A percentile compares a stretch with the other conserved stretches of the same genome.
phyloP scores from a whole-genome alignment of 2,888 invertebrate species.

The Hypomecis atomaria region DNA sequence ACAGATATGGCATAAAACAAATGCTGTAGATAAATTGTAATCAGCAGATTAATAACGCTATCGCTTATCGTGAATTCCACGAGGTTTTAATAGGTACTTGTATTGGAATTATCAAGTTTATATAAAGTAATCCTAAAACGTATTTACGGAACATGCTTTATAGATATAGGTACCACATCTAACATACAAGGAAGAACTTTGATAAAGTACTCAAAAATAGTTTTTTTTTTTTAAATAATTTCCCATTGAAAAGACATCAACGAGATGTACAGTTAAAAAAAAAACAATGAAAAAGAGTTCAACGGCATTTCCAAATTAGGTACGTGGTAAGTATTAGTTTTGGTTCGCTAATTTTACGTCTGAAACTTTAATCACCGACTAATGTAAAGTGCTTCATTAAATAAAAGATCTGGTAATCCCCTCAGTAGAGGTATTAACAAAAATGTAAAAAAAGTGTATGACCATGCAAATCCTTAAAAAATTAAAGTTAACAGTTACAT shows the following conservation, averaged over 20 bases:
- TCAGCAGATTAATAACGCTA: conserved; percentile 38
- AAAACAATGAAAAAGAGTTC: conserved; percentile 28
- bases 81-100: conserved; percentile 3
- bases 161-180: neutral
- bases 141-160: neutral
- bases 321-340: conserved; percentile 14
- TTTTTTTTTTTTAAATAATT: neutral
- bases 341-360: conserved; percentile 30
- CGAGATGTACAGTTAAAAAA: conserved; percentile 14
- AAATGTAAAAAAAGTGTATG: neutral
- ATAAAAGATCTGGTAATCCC: neutral
- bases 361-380: neutral
- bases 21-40: conserved; percentile 45
- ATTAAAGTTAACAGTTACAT: neutral
- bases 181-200: conserved; percentile 1
- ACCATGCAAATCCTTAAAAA: neutral
- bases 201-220: neutral
- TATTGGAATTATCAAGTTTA: conserved; percentile 14
- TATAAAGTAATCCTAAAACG: neutral
- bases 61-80: conserved; percentile 20
- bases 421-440: neutral
- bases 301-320: conserved; percentile 24
- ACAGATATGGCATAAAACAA: conserved; percentile 40
- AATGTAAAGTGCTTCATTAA: neutral
- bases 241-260: conserved; percentile 12